Conservation (phyloP, 1,140 invertebrate species). For the Heliconius hewitsoni region DNA sequence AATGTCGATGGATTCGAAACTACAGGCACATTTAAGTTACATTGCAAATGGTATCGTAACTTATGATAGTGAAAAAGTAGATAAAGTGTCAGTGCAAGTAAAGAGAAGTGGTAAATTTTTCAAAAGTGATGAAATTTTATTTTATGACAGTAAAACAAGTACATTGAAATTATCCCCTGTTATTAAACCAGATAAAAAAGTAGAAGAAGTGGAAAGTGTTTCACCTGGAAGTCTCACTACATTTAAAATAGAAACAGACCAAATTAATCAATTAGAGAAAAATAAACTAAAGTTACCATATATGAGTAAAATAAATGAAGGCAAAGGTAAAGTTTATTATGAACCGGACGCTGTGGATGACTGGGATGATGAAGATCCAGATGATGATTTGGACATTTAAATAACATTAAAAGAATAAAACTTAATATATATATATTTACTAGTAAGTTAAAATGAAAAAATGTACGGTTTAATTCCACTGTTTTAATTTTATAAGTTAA, state of each 20-base stretch:
- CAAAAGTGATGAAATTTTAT: constrained; percentile 73
- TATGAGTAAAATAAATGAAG: constrained; percentile 76
- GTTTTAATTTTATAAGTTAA: too few species aligned
- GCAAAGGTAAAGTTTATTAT: constrained; percentile 80
- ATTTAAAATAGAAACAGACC: constrained; percentile 83
- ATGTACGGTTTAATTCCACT: too few species aligned
- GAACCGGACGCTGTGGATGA: constrained; percentile 83
- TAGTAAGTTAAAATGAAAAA: too few species aligned
- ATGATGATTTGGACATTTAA: constrained; percentile 84
- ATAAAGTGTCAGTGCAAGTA: constrained; percentile 65
- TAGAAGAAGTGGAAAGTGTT: constrained; percentile 61
- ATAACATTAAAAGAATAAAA: constrained; percentile 21
- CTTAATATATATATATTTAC: too few species aligned
- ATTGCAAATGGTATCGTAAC: constrained; percentile 74
- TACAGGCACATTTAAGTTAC: constrained; percentile 73
- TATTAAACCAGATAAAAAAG: constrained; percentile 59
- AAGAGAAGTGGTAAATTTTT: constrained; percentile 79
- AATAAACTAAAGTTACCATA: constrained; percentile 82
- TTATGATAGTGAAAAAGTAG: constrained; percentile 53
- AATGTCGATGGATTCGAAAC: constrained; percentile 57
- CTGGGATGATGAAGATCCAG: constrained; percentile 85
- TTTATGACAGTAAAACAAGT: constrained; percentile 57
- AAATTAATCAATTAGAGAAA: constrained; percentile 80
- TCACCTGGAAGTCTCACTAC: constrained; percentile 79
- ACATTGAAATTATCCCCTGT: constrained; percentile 68